phyloP scores from a whole-genome alignment of 2,888 invertebrate genomes.

The Dastarcus helophoroides region DNA sequence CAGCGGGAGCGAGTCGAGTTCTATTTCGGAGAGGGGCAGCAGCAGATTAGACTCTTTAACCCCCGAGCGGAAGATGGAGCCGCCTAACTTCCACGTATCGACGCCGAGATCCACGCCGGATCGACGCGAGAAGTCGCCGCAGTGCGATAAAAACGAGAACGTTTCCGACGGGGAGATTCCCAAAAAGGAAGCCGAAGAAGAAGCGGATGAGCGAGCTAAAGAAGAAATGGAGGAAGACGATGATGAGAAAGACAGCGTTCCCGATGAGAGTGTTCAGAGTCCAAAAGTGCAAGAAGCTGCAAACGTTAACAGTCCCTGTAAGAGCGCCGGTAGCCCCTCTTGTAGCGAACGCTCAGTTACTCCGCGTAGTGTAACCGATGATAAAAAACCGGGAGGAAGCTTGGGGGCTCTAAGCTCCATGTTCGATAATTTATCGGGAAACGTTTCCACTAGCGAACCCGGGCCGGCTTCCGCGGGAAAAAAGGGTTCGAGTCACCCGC shows the following conservation, averaged over 20 bases:
- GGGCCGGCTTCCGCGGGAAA: slow-evolving; percentile 45
- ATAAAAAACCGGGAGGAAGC: slow-evolving; percentile 51
- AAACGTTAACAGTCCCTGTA: slow-evolving; percentile 47
- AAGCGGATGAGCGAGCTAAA: slow-evolving; percentile 36
- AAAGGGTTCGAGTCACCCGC: slow-evolving; percentile 71
- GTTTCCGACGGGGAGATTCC: slow-evolving; percentile 32
- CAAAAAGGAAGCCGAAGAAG: slow-evolving; percentile 35
- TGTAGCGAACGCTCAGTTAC: slow-evolving; percentile 69
- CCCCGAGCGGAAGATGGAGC: slow-evolving; percentile 65
- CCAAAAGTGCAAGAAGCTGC: slow-evolving; percentile 32
- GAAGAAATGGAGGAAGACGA: slow-evolving; percentile 34
- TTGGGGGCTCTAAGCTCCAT: slow-evolving; percentile 78
- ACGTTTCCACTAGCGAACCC: slow-evolving; percentile 26
- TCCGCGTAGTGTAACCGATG: slow-evolving; percentile 53
- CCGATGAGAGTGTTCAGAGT: slow-evolving; percentile 31
- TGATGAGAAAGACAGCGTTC: slow-evolving; percentile 33
- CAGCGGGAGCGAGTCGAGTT: slow-evolving; percentile 81
- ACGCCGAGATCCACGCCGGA: slow-evolving; percentile 58
- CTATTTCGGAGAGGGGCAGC: slow-evolving; percentile 72
- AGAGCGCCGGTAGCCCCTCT: slow-evolving; percentile 56
- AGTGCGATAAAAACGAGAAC: slow-evolving; percentile 38
- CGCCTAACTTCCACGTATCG: slow-evolving; percentile 44
- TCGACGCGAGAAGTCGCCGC: slow-evolving; percentile 40
- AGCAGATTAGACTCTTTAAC: slow-evolving; percentile 71
- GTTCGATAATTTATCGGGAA: slow-evolving; percentile 74